Percentiles rank a stretch among this genome's conserved stretches.
Conservation (phyloP, 2,888 invertebrate species). For the Bimastos eiseni region DNA sequence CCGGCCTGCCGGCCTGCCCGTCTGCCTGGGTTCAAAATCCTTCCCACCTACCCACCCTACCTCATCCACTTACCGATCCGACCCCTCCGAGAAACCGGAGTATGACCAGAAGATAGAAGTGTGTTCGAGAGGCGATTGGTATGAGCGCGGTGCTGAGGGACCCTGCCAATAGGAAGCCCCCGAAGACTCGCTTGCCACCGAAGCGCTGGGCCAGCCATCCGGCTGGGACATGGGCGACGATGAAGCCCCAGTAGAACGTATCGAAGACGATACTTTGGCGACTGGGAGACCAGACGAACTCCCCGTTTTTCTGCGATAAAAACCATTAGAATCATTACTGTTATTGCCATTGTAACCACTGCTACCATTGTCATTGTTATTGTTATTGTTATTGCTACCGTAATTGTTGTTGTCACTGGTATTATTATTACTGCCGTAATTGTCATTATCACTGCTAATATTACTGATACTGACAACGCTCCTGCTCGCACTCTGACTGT, state of each 20-base stretch:
- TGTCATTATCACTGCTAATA: not conserved
- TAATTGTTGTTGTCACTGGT: not conserved
- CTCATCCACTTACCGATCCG: constrained; percentile 44
- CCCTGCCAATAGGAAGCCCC: constrained; percentile 50
- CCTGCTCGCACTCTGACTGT: no score
- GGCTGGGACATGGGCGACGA: constrained; percentile 46
- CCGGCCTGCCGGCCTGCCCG: no score
- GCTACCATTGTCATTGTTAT: not conserved
- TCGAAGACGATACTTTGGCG: constrained; percentile 36
- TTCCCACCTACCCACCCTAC: not conserved
- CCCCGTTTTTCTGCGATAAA: constrained; percentile 31
- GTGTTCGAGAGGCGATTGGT: constrained; percentile 51
- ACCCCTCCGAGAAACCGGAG: constrained; percentile 52
- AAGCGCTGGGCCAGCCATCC: constrained; percentile 56
- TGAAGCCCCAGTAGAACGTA: constrained; percentile 42
- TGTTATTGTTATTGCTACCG: not conserved
- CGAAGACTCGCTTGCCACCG: constrained; percentile 55
- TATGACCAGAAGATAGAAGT: constrained; percentile 48
- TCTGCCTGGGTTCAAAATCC: not conserved
- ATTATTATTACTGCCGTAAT: not conserved
- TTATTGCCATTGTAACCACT: not conserved
- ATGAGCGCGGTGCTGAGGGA: constrained; percentile 52
- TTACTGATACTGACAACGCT: no score
- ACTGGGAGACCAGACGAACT: constrained; percentile 37
- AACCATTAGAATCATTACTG: not conserved